Evolutionary conservation across 1,140 invertebrate genomes (phyloP), one percentile per base, ranked within the genome.

Genomic region (Bombus fervidus): DNA sequence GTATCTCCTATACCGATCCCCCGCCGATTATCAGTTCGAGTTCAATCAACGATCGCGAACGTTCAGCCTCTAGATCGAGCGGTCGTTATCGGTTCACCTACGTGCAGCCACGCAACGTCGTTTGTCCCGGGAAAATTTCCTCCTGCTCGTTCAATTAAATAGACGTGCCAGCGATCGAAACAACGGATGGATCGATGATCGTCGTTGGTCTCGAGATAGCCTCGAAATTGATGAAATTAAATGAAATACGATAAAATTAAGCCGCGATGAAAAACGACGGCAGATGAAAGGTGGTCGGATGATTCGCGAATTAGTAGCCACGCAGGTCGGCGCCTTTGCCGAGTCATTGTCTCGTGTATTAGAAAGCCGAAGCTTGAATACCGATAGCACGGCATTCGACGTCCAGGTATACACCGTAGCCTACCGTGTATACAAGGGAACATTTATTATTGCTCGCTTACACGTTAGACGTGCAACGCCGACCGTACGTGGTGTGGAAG

Each of bases 291-390:
- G 18, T 10, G 5, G 28, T 64, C 28, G 75, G 34, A 62, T 53
- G 72, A 31, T 25, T 34, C 18, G 62, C 62, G 66, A 78, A 78
- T 69, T 66, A 81, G 80, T 81, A 79, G 39, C 81, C 72, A 37
- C 81, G 68, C 43, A 37, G 66, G 81, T 57, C 84, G 83, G 76
- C 84, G 72, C 66, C 88, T 89, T 83, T 87, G 79, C 41, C 83
- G 53, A 90, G 83, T 82, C 72, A 76, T 86, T 90, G 85, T 90
- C 77, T 71, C 83, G 47, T 64, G 75, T 59, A 91, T 92, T 92
- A 92, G 90, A 92, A 92, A 92, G 91, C 89, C 81, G 73, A 90
- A 91, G 90, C 87, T 86, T 22, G 87, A 91, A 87, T 89, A 79
- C 88, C 91, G 82, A 86, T 91, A 87, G 66, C 47, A 34, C 79